Base-by-base conservation (phyloP, 1,140 invertebrate genomes). In the Plodia interpunctella region DNA sequence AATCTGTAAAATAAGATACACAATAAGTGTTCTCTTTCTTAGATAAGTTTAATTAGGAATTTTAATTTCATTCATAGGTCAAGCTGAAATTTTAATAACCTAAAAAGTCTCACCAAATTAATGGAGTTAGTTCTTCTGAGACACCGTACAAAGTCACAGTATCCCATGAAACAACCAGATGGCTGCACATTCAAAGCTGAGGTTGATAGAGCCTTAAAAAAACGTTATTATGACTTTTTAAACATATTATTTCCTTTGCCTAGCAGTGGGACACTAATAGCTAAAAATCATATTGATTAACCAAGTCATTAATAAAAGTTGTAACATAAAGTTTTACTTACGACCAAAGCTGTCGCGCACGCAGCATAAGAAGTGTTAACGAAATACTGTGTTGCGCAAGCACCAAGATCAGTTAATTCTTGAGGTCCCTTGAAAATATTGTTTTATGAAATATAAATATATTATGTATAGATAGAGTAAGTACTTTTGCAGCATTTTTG, bases 61-160 rank as follows among this genome's bases (percentile, higher is more conserved):
- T n/a, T n/a, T n/a, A n/a, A n/a, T n/a, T n/a, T n/a, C n/a, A n/a
- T n/a, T n/a, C n/a, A n/a, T n/a, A n/a, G 56, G 20, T 28, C 9
- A 35, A 11, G 32, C 4, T 35, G 13, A 11, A 35, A 11, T 2
- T 35, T 9, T 35, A 10, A 35, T 5, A 9, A 35, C 15, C 21
- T 6, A 25, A 6, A 15, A 15, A 44, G 4, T 44, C 38, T 44
- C 13, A 92, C 91, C 81, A 92, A 75, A 72, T 90, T 89, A 62
- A 90, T 77, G 19, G 91, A 90, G 75, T 92, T 92, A 0, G 84
- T 78, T 68, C 90, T 87, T 71, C 91, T 71, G 35, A 92, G 73
- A 63, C 91, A 92, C 5, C 89, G 80, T 5, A 92, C 91, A 72
- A 92, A 92, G 72, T 90, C 87, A 70, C 91, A 92, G 69, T 91